Conservation (phyloP, 2,113 vertebrate genomes). For the Triplophysa dalaica region DNA sequence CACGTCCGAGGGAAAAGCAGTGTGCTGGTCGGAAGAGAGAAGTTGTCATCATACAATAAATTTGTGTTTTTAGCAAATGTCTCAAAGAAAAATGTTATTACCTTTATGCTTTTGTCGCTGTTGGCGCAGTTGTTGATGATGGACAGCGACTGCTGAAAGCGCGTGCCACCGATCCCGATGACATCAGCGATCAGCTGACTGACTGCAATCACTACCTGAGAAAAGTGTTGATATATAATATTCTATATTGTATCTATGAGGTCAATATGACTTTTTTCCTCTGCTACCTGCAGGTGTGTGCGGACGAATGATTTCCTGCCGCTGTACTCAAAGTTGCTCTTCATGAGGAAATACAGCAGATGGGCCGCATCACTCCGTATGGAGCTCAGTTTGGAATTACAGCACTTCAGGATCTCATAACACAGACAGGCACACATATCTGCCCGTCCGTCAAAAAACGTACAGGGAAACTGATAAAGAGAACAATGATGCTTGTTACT, state of each 20-base stretch:
- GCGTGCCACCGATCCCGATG: slow-evolving; percentile 93
- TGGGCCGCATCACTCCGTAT: slow-evolving; percentile 90
- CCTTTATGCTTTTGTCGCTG: slow-evolving; percentile 91
- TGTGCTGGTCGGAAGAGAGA: slow-evolving; percentile 75
- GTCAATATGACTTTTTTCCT: neutral
- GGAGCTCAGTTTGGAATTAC: slow-evolving; percentile 95
- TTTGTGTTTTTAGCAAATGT: no score
- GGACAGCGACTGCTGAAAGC: slow-evolving; percentile 96
- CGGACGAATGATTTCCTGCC: slow-evolving; percentile 94
- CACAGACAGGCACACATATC: slow-evolving; percentile 96
- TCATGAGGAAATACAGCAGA: slow-evolving; percentile 98
- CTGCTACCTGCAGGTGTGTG: slow-evolving; percentile 88
- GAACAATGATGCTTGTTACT: neutral
- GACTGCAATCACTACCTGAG: slow-evolving; percentile 94
- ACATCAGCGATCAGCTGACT: slow-evolving; percentile 98
- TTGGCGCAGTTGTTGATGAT: slow-evolving; percentile 99
- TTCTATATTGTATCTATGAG: neutral
- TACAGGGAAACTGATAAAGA: slow-evolving; percentile 85
- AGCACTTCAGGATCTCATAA: slow-evolving; percentile 95
- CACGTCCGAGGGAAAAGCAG: slow-evolving; percentile 91
- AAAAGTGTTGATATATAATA: no score
- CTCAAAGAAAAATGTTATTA: slow-evolving; percentile 52
- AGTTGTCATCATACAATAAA: no score
- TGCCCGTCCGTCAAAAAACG: slow-evolving; percentile 93
- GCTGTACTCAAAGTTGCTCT: slow-evolving; percentile 96